Conservation (phyloP, 2,797 vertebrate genomes). For the Buphagus erythrorhynchus region DNA sequence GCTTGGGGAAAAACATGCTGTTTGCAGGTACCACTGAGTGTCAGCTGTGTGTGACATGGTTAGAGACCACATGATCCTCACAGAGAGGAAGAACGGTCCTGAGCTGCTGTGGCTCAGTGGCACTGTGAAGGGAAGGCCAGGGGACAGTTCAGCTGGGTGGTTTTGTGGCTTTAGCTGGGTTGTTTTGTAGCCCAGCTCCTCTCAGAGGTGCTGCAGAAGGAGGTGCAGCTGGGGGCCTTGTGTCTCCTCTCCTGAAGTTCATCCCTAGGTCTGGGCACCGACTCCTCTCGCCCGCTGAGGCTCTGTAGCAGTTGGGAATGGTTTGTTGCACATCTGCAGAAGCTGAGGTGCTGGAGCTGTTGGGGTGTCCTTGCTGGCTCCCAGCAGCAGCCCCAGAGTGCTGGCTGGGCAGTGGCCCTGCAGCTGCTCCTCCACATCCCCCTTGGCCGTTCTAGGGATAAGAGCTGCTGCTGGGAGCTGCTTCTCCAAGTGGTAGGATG, state of each 20-base stretch:
- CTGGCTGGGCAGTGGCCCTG: background rate
- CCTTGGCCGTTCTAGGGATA: background rate
- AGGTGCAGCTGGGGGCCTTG: background rate
- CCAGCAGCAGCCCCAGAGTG: background rate
- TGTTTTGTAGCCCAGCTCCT: background rate
- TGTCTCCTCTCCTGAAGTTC: background rate
- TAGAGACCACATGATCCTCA: background rate
- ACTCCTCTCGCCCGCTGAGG: fast-evolving
- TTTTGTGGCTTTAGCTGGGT: no score
- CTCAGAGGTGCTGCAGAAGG: background rate
- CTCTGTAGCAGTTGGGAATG: background rate
- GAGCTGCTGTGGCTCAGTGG: background rate
- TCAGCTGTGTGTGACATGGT: background rate
- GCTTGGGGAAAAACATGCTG: background rate
- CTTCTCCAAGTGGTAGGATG: background rate
- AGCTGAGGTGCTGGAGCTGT: background rate
- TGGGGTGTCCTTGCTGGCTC: background rate
- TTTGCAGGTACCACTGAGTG: background rate
- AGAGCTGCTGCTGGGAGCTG: background rate
- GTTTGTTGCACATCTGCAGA: background rate
- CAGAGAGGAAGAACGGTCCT: background rate
- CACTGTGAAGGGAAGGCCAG: background rate
- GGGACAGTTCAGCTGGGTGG: background rate
- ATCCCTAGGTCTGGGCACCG: background rate
- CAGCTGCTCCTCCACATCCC: background rate